These are phyloP conservation scores for Carassius gibelio DNA, from an alignment of 2,113 vertebrate genomes.

Conservation along the genomic window DNA sequence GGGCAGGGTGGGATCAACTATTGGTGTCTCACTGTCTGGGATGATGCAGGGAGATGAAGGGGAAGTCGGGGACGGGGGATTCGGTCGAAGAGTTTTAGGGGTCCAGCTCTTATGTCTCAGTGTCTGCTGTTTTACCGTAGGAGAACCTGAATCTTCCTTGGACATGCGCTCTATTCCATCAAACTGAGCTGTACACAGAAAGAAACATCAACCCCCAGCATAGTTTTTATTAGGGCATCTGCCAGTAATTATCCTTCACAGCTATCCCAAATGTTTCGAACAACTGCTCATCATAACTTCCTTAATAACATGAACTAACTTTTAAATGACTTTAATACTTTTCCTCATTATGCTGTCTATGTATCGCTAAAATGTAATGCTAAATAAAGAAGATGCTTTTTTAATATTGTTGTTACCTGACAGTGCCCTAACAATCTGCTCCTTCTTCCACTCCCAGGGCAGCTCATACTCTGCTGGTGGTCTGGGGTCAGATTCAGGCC, in stretches of 20 bases:
- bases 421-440: slow-evolving; percentile 78
- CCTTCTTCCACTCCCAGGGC: slow-evolving; percentile 82
- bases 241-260: not conserved
- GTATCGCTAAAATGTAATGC: not conserved
- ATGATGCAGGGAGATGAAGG: slow-evolving; percentile 64
- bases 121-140: slow-evolving; percentile 72
- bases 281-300: not conserved
- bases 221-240: not conserved
- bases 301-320: not conserved
- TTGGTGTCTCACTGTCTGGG: slow-evolving; percentile 71
- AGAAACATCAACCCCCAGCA: slow-evolving; percentile 44
- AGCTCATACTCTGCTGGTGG: slow-evolving; percentile 77
- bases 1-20: slow-evolving; percentile 82
- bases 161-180: slow-evolving; percentile 80
- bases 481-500: slow-evolving; percentile 76
- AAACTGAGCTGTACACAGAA: slow-evolving; percentile 84
- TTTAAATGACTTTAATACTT: not conserved
- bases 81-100: slow-evolving; percentile 80
- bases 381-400: too few species aligned
- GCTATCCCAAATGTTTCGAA: not conserved
- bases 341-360: not conserved
- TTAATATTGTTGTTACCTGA: slow-evolving; percentile 68
- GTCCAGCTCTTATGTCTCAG: slow-evolving; percentile 90
- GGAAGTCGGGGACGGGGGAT: slow-evolving; percentile 62
- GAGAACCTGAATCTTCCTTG: slow-evolving; percentile 76